A percentile compares a stretch with the other conserved stretches of the same genome.
These are phyloP conservation scores for Hippocampus comes DNA, from an alignment of 2,113 vertebrate genomes.

Conservation along the genomic window DNA sequence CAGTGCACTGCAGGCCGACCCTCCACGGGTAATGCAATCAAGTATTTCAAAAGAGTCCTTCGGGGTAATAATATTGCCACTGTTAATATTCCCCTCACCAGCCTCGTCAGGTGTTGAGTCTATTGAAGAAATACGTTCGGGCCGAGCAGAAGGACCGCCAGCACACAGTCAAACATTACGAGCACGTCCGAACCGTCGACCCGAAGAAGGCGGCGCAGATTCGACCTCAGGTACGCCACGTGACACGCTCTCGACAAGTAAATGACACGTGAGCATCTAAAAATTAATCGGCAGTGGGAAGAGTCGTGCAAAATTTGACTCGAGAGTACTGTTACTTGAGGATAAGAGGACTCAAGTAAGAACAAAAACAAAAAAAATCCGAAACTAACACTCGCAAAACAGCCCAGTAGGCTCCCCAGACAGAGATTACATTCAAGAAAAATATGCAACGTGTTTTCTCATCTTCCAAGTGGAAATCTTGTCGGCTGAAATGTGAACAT, in stretches of 20 bases:
- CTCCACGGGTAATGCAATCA: conserved; percentile 75
- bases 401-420: too few species aligned
- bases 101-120: conserved; percentile 88
- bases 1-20: conserved; percentile 83
- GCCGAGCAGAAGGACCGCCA: conserved; percentile 92
- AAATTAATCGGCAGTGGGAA: neutral
- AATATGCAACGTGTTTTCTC: too few species aligned
- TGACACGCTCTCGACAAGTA: neutral
- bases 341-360: neutral
- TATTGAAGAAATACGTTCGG: conserved; percentile 87
- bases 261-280: too few species aligned
- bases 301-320: too few species aligned
- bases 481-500: too few species aligned
- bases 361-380: neutral
- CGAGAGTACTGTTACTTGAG: too few species aligned
- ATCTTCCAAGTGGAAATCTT: too few species aligned
- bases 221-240: conserved; percentile 83
- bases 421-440: too few species aligned
- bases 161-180: conserved; percentile 91
- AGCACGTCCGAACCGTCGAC: conserved; percentile 88
- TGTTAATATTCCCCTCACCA: conserved; percentile 42
- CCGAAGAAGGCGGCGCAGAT: conserved; percentile 94
- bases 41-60: neutral
- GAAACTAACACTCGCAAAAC: too few species aligned
- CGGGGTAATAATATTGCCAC: too few species aligned